Evolutionary conservation across 2,113 vertebrate genomes (phyloP), one percentile per base, ranked within the genome.

Genomic region (Leuciscus idus): DNA sequence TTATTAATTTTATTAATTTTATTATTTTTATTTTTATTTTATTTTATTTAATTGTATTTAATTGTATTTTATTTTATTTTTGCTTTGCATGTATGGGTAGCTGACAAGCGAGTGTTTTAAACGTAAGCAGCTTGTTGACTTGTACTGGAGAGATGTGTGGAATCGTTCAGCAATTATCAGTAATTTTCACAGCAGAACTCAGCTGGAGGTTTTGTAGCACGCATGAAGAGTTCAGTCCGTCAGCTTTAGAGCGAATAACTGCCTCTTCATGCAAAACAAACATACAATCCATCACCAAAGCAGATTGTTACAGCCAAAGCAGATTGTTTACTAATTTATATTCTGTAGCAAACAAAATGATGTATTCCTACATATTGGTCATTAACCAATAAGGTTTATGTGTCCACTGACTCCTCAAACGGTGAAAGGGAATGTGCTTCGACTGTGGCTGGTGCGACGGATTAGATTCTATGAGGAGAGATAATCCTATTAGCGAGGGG

Each of bases 91-190:
- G 8, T 73, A n/a, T 46, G 33, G 26, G 62, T 15, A 48, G 2
- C n/a, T 46, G 72, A 64, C 30, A 33, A 3, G 28, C 66, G 2
- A 48, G 39, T n/a, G 23, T 13, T 74, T 43, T 48, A 12, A 46
- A 46, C 26, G 12, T 74, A 8, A 74, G 39, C 43, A 43, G 52
- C 52, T 2, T 21, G 52, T 55, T 28, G 36, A n/a, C 72, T n/a
- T 59, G 6, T n/a, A 61, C 72, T 13, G 55, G 39, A 76, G n/a
- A 68, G 43, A 68, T 6, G 52, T 30, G 76, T 64, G 46, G 36
- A 88, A 86, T 78, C 68, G 9, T 80, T 36, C 70, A 82, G 76
- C 17, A 85, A 33, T 78, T 76, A 73, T 28, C 26, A 70, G 74
- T 72, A 39, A 83, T 89, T 66, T 61, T 15, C 59, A 23, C 62